Evolutionary conservation across 1,140 invertebrate species (phyloP), one percentile per base, ranked within the genome.

Genomic region (Colletes latitarsis): DNA sequence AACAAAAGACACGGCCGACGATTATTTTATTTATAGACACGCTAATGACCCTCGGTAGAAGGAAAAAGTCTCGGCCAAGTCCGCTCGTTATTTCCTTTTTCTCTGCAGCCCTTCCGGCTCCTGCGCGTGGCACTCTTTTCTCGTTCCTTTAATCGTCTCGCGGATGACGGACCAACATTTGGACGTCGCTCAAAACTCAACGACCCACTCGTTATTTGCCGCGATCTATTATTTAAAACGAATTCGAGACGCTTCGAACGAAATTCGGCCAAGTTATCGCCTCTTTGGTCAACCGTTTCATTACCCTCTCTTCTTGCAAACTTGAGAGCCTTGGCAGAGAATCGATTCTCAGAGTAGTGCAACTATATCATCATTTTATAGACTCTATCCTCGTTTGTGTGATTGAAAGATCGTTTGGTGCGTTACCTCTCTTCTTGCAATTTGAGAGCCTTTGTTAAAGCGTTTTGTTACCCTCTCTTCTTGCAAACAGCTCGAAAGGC

Each of bases 21-120:
- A 77, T 82, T 82, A 82, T 81, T 83, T 81, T 83, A 80, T 75
- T 83, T 81, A 80, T 66, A 71, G 66, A 75, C 64, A 72, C 71
- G 71, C 77, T 83, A 83, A 83, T 75, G 82, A 73, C 64, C 63
- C 64, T 68, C 21, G 30, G 15, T 8, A 52, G 21, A 62, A 83
- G n/a, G 19, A 72, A 43, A 62, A 74, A 63, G 55, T 62, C 79
- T 46, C 43, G 52, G 43, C 39, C 62, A 81, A 60, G 52, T 53
- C 49, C 68, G 77, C 81, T 80, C 76, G 81, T 82, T 82, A 82
- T 80, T 82, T 80, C 52, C 76, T 67, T 73, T 43, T 63, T 73
- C 52, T 52, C 39, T 41, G 55, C 41, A 55, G 46, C 39, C 63
- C 64, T 60, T 69, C 58, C 71, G 77, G 68, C 67, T 55, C 55